Evolutionary conservation across 2,888 invertebrate species (phyloP), one percentile per base, ranked within the genome.

Genomic region (Drosophila neotestacea): DNA sequence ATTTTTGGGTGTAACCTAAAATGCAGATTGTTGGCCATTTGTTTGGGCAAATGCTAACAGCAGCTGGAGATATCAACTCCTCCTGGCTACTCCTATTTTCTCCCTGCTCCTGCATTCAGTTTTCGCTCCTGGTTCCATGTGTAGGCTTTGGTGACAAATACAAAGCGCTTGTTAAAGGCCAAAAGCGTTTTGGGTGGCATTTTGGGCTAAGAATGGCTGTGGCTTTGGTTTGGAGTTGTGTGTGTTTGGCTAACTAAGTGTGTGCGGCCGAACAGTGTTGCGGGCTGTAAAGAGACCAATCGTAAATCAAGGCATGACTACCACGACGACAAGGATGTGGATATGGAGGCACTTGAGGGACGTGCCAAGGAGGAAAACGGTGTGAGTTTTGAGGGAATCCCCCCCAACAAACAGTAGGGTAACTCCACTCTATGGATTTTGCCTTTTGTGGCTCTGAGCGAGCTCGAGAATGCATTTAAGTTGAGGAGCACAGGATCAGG

Each of bases 1-100:
- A 83, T 82, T 83, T 79, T 80, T 68, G 73, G 75, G 69, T 73
- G 73, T 64, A 66, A 36, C 76, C 70, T 55, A 68, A 82, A 81
- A 80, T 85, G 84, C 84, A 85, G 85, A 81, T 85, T 82, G 85
- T 68, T 77, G 73, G 83, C 77, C 75, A 81, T 85, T 85, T 81
- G 85, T 79, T 81, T 72, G 59, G 58, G 67, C 54, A 61, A 77
- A 65, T 78, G 84, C 79, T 52, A 69, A 36, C 76, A 65, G 48
- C 52, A 39, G 55, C 55, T 62, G 60, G 54, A 68, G 48, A 42
- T 38, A 41, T 48, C 59, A 55, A 62, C 62, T 73, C 36, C 36
- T 52, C n/a, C 46, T 52, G 62, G 34, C 27, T 36, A 11, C 50
- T 32, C 32, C 54, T 6, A 4, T 28, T 47, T 30, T 13, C 50